A percentile compares a stretch with the other conserved stretches of the same genome.
Evolutionary conservation across 2,113 vertebrate genomes (phyloP).

Genomic region (Mastomys coucha): DNA sequence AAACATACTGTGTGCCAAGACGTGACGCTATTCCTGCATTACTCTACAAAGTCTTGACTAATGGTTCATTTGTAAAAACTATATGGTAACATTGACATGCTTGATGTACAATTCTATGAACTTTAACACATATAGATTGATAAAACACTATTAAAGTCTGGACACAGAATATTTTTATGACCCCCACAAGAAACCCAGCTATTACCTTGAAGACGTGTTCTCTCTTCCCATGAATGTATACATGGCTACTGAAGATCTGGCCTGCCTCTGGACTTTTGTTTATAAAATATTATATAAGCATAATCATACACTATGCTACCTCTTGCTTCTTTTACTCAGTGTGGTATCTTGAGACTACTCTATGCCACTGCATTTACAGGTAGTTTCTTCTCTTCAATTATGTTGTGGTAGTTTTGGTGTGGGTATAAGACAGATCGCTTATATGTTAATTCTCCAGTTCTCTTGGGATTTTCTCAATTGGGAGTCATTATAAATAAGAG

Average conservation of each 20-base stretch:
- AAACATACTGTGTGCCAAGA: not conserved
- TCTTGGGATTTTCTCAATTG: not conserved
- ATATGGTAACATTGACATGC: not conserved
- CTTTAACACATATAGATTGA: not conserved
- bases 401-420: not conserved
- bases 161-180: not conserved
- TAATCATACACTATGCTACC: not conserved
- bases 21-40: not conserved
- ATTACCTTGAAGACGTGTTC: not conserved
- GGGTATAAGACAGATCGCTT: not conserved
- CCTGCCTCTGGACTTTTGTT: not conserved
- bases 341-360: not conserved
- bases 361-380: not conserved
- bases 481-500: not conserved
- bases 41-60: not conserved
- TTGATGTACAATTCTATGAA: not conserved
- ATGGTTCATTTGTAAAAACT: constrained; percentile 1
- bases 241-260: not conserved
- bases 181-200: not conserved
- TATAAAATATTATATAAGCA: not conserved
- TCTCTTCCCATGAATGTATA: not conserved
- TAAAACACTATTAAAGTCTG: not conserved
- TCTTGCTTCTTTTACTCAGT: not conserved
- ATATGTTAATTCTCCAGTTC: not conserved
- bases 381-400: not conserved